These are phyloP conservation scores for Ceratothoa steindachneri DNA, from an alignment of 2,888 invertebrate genomes.

Conservation along the genomic window DNA sequence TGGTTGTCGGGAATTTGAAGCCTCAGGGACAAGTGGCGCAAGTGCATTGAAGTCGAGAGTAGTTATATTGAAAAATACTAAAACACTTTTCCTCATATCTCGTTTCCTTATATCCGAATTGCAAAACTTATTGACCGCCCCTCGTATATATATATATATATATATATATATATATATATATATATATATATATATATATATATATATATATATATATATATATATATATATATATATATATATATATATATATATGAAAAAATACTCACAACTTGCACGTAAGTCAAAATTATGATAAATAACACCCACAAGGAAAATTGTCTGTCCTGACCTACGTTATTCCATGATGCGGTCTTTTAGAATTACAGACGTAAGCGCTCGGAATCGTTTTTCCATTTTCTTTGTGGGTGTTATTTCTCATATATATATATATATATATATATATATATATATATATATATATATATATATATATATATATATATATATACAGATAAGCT, in stretches of 20 bases:
- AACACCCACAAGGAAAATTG: not conserved
- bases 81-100: too few species aligned
- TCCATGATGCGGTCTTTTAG: too few species aligned
- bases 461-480: not conserved
- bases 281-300: not conserved
- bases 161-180: not conserved
- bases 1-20: too few species aligned
- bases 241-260: not conserved
- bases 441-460: not conserved
- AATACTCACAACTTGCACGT: not conserved
- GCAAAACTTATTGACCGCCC: too few species aligned
- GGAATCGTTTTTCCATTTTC: not conserved
- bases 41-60: too few species aligned
- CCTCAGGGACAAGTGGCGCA: too few species aligned
- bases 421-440: not conserved
- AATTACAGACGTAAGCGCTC: not conserved
- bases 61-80: too few species aligned
- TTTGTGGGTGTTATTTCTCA: not conserved
- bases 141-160: not conserved
- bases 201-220: not conserved
- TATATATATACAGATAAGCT: too few species aligned
- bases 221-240: not conserved
- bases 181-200: not conserved
- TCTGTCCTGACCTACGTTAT: too few species aligned
- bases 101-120: too few species aligned